Percentiles rank a stretch among this genome's conserved stretches.
phyloP scores from a whole-genome alignment of 2,113 vertebrate genomes.

The Neomonachus schauinslandi region DNA sequence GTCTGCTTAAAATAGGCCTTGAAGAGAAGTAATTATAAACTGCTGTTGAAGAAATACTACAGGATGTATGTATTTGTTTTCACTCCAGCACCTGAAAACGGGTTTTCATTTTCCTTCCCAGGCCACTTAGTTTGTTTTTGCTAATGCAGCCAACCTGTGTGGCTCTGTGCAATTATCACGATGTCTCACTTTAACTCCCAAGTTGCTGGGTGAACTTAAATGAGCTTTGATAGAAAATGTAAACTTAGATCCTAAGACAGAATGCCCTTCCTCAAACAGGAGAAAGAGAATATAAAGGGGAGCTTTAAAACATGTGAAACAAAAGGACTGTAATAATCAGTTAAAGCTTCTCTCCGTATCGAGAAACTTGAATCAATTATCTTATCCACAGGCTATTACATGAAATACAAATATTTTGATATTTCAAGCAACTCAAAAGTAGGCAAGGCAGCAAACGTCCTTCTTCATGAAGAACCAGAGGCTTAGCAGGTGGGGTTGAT shows the following conservation, averaged over 20 bases:
- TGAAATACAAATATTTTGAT: neutral
- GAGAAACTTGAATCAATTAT: neutral
- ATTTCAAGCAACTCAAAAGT: neutral
- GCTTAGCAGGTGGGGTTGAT: neutral
- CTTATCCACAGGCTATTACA: neutral
- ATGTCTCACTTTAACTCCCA: neutral
- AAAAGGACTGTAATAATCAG: conserved; percentile 3
- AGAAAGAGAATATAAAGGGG: neutral
- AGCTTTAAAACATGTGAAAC: neutral
- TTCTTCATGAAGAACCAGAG: neutral
- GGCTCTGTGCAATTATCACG: conserved; percentile 5
- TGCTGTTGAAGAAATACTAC: conserved; percentile 38
- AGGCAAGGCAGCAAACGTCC: neutral
- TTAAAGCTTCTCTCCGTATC: neutral
- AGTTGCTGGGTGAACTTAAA: conserved; percentile 6
- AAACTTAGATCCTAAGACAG: neutral
- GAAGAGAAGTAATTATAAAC: conserved; percentile 64
- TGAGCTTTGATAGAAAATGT: conserved; percentile 3
- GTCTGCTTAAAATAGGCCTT: conserved; percentile 53
- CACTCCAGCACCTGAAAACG: conserved; percentile 24
- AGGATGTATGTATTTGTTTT: conserved; percentile 46
- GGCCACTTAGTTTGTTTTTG: conserved; percentile 51
- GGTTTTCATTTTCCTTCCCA: conserved; percentile 49
- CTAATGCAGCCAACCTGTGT: conserved; percentile 14
- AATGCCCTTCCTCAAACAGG: neutral